These are phyloP conservation scores for Dicrostonyx torquatus DNA, from an alignment of 2,797 vertebrate species.

Conservation along the genomic window DNA sequence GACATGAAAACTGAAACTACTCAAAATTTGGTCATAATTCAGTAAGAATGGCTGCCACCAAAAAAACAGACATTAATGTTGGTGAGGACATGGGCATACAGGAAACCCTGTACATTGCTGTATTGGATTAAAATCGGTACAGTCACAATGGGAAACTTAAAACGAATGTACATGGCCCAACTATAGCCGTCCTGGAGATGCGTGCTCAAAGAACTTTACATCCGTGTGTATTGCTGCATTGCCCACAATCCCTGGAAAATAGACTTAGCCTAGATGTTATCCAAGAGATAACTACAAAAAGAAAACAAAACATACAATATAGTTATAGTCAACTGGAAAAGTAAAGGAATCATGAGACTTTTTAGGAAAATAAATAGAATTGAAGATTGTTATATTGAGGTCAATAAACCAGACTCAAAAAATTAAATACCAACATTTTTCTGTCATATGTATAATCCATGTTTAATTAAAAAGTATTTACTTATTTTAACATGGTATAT, in stretches of 20 bases:
- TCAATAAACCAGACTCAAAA: not conserved
- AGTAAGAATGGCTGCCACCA: not conserved
- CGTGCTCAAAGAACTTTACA: not conserved
- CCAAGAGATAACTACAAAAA: not conserved
- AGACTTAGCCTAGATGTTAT: not conserved
- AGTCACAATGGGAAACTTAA: not conserved
- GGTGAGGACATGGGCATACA: not conserved
- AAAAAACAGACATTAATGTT: not conserved
- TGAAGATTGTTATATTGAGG: not conserved
- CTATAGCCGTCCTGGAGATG: too few species aligned
- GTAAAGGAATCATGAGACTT: not conserved
- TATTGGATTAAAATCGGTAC: not conserved
- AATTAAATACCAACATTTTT: not conserved
- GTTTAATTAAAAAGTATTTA: not conserved
- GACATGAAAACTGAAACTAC: not conserved
- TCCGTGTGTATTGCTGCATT: not conserved
- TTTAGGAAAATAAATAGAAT: not conserved
- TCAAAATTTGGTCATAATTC: not conserved
- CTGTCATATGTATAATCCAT: not conserved
- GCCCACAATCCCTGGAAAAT: not conserved
- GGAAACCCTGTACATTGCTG: not conserved
- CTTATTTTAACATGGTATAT: constrained; percentile 4
- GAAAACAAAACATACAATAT: not conserved
- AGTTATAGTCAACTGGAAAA: not conserved
- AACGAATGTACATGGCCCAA: not conserved